phyloP scores from a whole-genome alignment of 2,113 vertebrate genomes.

The Cololabis saira region DNA sequence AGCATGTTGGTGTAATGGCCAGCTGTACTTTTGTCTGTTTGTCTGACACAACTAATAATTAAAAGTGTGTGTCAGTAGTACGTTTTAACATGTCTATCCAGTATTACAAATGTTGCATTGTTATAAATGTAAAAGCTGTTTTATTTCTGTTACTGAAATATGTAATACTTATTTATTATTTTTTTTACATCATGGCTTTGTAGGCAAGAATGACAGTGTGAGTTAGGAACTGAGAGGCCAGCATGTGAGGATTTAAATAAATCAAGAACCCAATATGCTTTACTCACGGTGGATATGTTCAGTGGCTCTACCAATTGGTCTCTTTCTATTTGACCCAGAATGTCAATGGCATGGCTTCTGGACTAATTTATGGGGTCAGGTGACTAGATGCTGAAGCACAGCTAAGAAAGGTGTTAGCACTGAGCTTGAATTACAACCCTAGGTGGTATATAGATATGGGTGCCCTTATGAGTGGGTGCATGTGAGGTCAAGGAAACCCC shows the following conservation, averaged over 20 bases:
- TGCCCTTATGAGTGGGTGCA: slow-evolving; percentile 49
- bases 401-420: slow-evolving; percentile 28
- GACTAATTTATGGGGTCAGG: slow-evolving; percentile 3
- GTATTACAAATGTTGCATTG: too few species aligned
- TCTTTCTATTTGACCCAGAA: neutral
- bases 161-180: neutral
- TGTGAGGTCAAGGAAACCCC: slow-evolving; percentile 70
- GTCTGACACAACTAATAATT: too few species aligned
- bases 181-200: neutral
- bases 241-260: neutral
- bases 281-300: neutral
- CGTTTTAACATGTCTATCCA: too few species aligned
- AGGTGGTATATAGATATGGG: slow-evolving; percentile 54
- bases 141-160: neutral
- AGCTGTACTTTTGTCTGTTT: too few species aligned
- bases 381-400: slow-evolving; percentile 23
- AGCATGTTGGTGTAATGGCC: too few species aligned
- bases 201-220: neutral
- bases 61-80: too few species aligned
- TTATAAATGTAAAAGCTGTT: neutral
- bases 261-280: neutral
- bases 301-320: neutral
- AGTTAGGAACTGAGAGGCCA: neutral
- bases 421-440: slow-evolving; percentile 39
- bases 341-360: neutral